Evolutionary conservation across 2,113 vertebrate genomes (phyloP), one percentile per base, ranked within the genome.

Genomic region (Chamaea fasciata): DNA sequence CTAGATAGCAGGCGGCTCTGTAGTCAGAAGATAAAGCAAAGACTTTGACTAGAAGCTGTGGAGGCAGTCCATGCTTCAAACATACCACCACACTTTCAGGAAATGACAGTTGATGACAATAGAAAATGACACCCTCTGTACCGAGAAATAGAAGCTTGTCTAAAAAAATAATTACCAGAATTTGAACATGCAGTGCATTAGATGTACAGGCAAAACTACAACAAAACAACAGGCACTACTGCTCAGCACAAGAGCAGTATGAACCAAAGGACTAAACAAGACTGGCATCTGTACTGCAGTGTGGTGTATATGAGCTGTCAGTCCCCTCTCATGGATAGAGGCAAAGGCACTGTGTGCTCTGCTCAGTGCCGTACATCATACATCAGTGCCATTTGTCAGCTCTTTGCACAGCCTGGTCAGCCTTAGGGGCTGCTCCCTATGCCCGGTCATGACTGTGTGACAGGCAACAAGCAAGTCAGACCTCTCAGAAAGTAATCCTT

Each of bases 11-110:
- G 19, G 28, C 1, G 0, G 64, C 41, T 94, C 81, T 91, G 64
- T 44, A 73, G n/a, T 35, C 69, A 71, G 55, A 85, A 94, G 67
- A 94, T 69, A 90, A 94, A 89, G 50, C 18, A 60, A 83, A 84
- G 70, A 65, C 26, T 93, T 89, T 76, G 63, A 75, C 42, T 63
- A 87, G 47, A 42, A 74, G 56, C 39, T 93, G 57, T 49, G 60
- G 42, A 88, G 23, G 37, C 28, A 69, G 28, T 65, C 87, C 26
- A 31, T 52, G 44, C n/a, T 59, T 70, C 85, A 96, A 95, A 77
- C 53, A 31, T 31, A 75, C 22, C 39, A 62, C 31, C 5, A 8
- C 30, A 59, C 49, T 93, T 92, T 74, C 62, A 52, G 65, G 53
- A 95, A 91, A 83, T 28, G 62, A 49, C 27, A 76, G 44, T 89